A percentile compares a stretch with the other conserved stretches of the same genome.
Conservation (phyloP, 2,888 invertebrate species). For the Caenorhabditis doughertyi region DNA sequence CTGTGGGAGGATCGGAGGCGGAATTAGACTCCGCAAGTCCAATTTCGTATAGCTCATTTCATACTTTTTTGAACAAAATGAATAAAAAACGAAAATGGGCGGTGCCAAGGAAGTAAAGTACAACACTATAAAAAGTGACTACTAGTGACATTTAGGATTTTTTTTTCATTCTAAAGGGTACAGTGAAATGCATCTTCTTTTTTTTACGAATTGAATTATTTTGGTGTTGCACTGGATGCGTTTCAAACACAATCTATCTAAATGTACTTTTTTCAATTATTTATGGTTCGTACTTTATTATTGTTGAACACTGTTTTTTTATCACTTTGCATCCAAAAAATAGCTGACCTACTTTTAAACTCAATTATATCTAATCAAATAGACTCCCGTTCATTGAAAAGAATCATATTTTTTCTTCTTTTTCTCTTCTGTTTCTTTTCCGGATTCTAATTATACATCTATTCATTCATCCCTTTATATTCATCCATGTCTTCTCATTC, state of each 20-base stretch:
- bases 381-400: conserved; percentile 38
- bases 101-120: conserved; percentile 20
- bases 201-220: not conserved
- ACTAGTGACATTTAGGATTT: conserved; percentile 6
- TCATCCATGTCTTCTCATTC: conserved; percentile 1
- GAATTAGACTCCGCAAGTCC: conserved; percentile 4
- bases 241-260: no score
- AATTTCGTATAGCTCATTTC: conserved; percentile 54
- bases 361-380: conserved; percentile 56
- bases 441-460: conserved; percentile 35
- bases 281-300: not conserved
- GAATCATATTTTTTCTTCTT: not conserved
- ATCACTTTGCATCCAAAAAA: conserved; percentile 8
- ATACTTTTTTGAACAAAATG: conserved; percentile 43
- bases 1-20: conserved; percentile 41
- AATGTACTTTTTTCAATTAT: not conserved
- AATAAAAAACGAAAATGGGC: conserved; percentile 37
- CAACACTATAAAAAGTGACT: conserved; percentile 31
- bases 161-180: not conserved
- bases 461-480: not conserved
- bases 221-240: not conserved
- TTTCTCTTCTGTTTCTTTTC: not conserved
- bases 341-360: conserved; percentile 44
- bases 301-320: not conserved
- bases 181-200: not conserved